Percentiles rank a stretch among this genome's conserved stretches.
phyloP scores from a whole-genome alignment of 64 coral and sea anemone genomes.

The Actinia tenebrosa region DNA sequence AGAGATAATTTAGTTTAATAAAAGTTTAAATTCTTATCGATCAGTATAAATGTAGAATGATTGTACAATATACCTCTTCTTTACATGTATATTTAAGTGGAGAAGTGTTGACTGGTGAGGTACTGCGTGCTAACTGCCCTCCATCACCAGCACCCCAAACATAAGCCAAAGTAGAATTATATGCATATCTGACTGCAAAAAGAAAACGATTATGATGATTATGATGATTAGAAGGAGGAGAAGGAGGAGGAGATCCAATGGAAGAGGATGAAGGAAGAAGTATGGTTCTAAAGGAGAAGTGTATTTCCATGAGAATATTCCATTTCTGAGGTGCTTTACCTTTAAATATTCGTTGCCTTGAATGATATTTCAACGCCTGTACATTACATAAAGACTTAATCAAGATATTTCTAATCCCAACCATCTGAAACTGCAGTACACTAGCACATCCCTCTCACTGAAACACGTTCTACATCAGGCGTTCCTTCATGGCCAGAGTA shows the following conservation, averaged over 20 bases:
- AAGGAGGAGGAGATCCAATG: not conserved
- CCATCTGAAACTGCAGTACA: not conserved
- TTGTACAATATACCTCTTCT: not conserved
- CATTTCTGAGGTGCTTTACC: not conserved
- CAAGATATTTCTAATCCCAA: not conserved
- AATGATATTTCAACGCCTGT: not conserved
- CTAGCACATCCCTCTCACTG: not conserved
- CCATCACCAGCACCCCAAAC: slow-evolving; percentile 81
- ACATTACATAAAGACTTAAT: not conserved
- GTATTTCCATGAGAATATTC: not conserved
- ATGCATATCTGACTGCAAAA: not conserved
- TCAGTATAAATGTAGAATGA: too few species aligned
- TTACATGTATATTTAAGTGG: slow-evolving; percentile 35
- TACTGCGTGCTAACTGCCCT: slow-evolving; percentile 40
- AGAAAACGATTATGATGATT: not conserved
- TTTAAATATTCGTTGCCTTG: not conserved
- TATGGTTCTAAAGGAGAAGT: too few species aligned
- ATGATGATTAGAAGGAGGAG: not conserved
- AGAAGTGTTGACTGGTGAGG: not conserved
- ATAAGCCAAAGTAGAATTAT: slow-evolving; percentile 28
- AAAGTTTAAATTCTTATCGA: too few species aligned
- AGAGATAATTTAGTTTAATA: too few species aligned
- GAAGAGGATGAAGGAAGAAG: not conserved
- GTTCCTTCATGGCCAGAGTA: not conserved
- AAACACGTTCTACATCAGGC: slow-evolving; percentile 4